Conservation (phyloP, 2,113 vertebrate species). For the Rhadina sibilatrix region DNA sequence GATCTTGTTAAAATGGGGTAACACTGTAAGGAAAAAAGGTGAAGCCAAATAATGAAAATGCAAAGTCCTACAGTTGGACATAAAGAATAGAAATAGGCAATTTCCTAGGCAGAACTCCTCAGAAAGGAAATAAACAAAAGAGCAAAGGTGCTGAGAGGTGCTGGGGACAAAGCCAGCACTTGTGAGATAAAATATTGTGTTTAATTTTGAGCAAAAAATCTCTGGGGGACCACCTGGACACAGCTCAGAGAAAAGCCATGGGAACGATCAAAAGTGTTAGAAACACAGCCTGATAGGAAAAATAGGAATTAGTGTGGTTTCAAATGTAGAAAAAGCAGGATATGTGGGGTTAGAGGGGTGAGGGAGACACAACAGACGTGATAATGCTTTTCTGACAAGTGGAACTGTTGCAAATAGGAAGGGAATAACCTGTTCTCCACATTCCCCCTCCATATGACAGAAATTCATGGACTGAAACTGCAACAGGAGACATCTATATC, state of each 20-base stretch:
- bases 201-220: neutral
- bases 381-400: neutral
- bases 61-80: neutral
- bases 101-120: neutral
- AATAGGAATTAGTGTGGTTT: neutral
- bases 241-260: neutral
- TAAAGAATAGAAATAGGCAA: neutral
- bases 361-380: rapidly evolving
- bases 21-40: neutral
- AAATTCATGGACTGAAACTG: neutral
- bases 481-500: neutral
- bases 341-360: neutral
- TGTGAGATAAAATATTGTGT: neutral
- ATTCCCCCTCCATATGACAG: neutral
- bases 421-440: neutral
- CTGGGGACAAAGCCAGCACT: neutral
- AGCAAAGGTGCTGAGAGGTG: rapidly evolving
- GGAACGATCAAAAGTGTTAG: neutral
- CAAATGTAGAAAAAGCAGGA: neutral
- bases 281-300: neutral
- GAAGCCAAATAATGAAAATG: neutral
- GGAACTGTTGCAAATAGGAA: neutral
- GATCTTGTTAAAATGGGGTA: neutral
- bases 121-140: neutral
- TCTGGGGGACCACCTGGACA: neutral